phyloP scores from a whole-genome alignment of 1,140 invertebrate genomes.

The Drosophila persimilis region DNA sequence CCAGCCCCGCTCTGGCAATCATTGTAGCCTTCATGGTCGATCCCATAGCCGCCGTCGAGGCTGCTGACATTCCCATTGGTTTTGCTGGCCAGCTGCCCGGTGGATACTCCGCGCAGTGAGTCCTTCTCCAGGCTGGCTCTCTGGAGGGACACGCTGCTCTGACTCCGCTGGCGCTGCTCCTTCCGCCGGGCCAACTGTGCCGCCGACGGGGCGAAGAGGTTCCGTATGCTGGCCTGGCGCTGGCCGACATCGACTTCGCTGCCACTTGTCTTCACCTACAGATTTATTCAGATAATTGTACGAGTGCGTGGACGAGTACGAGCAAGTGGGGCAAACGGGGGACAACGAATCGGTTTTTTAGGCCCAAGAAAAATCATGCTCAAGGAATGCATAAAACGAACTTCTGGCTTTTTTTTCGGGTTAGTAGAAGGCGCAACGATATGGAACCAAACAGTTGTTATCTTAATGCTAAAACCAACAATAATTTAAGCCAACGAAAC shows the following conservation, averaged over 20 bases:
- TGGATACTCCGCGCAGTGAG: constrained; percentile 5
- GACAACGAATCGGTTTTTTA: constrained; percentile 10
- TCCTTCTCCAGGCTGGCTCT: constrained; percentile 33
- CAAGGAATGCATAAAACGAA: constrained; percentile 24
- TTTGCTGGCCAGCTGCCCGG: constrained; percentile 15
- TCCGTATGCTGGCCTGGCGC: constrained; percentile 74
- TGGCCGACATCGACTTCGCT: constrained; percentile 60
- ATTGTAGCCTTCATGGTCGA: constrained; percentile 12
- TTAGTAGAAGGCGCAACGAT: constrained; percentile 51
- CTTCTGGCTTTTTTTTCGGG: constrained; percentile 9
- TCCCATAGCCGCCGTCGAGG: constrained; percentile 1
- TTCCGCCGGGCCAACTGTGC: constrained; percentile 54
- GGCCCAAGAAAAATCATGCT: constrained; percentile 31
- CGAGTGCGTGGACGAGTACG: constrained; percentile 15
- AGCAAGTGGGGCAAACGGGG: neutral
- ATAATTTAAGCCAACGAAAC: constrained; percentile 51
- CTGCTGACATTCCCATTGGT: constrained; percentile 42
- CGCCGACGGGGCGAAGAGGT: constrained; percentile 64
- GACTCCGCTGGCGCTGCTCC: constrained; percentile 61
- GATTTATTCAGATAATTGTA: constrained; percentile 51
- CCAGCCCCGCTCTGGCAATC: neutral
- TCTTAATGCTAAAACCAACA: constrained; percentile 49
- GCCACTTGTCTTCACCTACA: constrained; percentile 65
- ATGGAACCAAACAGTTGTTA: constrained; percentile 33
- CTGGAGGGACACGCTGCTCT: constrained; percentile 64